Evolutionary conservation across 92 coral and sea anemone species (phyloP).

Genomic region (Heliopora coerulea): DNA sequence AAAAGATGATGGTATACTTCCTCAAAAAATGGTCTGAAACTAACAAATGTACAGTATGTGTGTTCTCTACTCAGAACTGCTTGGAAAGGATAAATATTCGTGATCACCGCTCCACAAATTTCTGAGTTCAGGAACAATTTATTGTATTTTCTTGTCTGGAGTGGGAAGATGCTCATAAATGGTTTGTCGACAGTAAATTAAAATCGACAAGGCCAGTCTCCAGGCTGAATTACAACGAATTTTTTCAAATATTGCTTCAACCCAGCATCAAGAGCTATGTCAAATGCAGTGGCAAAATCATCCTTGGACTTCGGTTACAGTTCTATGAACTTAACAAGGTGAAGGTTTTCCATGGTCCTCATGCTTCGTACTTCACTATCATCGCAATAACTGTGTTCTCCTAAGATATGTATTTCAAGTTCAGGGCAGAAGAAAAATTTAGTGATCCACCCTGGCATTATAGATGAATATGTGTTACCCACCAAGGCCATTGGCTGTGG

Average conservation of each 20-base stretch:
- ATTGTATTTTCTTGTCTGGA: too few relatives aligned
- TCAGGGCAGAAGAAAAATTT: constrained; percentile 1
- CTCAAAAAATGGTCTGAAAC: constrained; percentile 38
- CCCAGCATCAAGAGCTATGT: constrained; percentile 41
- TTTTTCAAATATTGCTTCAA: constrained; percentile 47
- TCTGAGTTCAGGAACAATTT: too few relatives aligned
- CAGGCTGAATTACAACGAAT: constrained; percentile 51
- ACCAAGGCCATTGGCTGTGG: not conserved
- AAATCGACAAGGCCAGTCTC: constrained; percentile 62
- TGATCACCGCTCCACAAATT: too few relatives aligned
- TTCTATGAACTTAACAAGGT: constrained; percentile 44
- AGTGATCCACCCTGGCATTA: constrained; percentile 21
- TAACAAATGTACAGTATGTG: not conserved
- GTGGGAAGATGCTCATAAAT: constrained; percentile 50
- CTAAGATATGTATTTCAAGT: not conserved
- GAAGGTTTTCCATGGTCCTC: constrained; percentile 51
- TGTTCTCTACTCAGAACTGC: constrained; percentile 12
- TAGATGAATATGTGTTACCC: not conserved
- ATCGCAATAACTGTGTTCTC: constrained; percentile 27
- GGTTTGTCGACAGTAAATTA: constrained; percentile 42
- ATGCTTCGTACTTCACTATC: not conserved
- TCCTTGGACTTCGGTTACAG: constrained; percentile 56
- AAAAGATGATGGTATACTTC: constrained; percentile 30
- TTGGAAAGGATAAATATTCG: constrained; percentile 15
- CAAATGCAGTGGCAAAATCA: constrained; percentile 58